A percentile compares a stretch with the other conserved stretches of the same genome.
Evolutionary conservation across 2,888 invertebrate genomes (phyloP).

Genomic region (Dolichomitus sp.): DNA sequence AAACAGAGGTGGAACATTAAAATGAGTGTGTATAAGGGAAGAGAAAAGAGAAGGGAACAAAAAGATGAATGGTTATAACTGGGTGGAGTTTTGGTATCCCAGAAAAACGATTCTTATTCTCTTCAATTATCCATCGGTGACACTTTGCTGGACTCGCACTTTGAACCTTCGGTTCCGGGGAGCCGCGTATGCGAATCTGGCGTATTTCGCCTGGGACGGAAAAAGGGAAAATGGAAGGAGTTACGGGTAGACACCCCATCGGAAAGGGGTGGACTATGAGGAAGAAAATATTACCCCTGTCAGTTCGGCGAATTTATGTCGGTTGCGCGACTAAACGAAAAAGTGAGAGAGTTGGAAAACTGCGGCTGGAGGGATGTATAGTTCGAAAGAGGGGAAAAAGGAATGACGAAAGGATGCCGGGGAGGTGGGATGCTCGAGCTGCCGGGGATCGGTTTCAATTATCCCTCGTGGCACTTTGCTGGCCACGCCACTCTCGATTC

Average conservation of each 20-base stretch:
- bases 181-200: constrained; percentile 4
- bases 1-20: constrained; percentile 3
- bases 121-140: constrained; percentile 66
- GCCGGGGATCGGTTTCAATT: constrained; percentile 70
- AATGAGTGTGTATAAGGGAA: constrained; percentile 30
- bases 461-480: constrained; percentile 70
- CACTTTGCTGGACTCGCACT: constrained; percentile 66
- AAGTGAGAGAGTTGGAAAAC: constrained; percentile 54
- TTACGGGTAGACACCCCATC: constrained; percentile 20
- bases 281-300: constrained; percentile 67
- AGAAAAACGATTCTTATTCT: constrained; percentile 60
- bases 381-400: constrained; percentile 36
- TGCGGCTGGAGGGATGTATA: constrained; percentile 43
- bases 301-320: constrained; percentile 68
- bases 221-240: constrained; percentile 51
- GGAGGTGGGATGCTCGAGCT: constrained; percentile 22
- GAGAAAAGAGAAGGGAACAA: constrained; percentile 21
- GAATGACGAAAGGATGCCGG: constrained; percentile 19
- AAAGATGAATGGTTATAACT: constrained; percentile 41
- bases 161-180: constrained; percentile 53
- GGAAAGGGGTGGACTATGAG: constrained; percentile 47
- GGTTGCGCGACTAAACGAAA: constrained; percentile 63
- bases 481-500: constrained; percentile 70
- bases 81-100: constrained; percentile 30
- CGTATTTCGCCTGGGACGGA: constrained; percentile 54